Evolutionary conservation across 2,113 vertebrate species (phyloP).

Genomic region (Lanius ludovicianus): DNA sequence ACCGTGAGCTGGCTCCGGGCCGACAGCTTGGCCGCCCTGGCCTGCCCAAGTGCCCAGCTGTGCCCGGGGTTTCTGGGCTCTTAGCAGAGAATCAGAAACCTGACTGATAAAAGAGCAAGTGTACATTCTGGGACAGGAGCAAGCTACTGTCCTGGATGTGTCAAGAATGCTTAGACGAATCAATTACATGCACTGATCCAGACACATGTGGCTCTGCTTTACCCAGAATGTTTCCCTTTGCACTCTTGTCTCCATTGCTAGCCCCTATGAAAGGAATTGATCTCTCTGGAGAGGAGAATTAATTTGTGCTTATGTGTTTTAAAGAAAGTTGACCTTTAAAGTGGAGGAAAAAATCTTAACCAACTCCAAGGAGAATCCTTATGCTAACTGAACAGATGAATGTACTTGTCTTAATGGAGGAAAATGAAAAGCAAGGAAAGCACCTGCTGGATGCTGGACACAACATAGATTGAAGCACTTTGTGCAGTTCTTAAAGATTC

Average conservation of each 20-base stretch:
- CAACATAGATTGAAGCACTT: neutral
- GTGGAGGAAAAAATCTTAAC: neutral
- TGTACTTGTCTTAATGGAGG: neutral
- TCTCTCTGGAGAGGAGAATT: neutral
- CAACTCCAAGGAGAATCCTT: neutral
- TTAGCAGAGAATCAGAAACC: neutral
- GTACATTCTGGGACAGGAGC: neutral
- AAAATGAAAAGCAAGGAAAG: neutral
- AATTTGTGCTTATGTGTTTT: neutral
- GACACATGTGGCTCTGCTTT: neutral
- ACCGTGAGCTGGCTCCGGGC: neutral
- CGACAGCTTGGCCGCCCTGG: neutral
- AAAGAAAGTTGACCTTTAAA: slow-evolving; percentile 27
- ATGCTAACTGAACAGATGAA: neutral
- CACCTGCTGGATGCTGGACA: neutral
- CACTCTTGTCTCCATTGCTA: neutral
- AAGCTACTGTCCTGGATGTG: neutral
- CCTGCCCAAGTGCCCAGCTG: neutral
- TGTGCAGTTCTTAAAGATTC: neutral
- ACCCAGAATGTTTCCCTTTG: neutral
- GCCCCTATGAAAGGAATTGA: neutral
- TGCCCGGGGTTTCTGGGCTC: neutral
- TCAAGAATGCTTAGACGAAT: neutral
- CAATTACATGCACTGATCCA: neutral
- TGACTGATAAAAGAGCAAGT: neutral